Conservation (phyloP, 2,113 vertebrate genomes). For the Alethe castanea region DNA sequence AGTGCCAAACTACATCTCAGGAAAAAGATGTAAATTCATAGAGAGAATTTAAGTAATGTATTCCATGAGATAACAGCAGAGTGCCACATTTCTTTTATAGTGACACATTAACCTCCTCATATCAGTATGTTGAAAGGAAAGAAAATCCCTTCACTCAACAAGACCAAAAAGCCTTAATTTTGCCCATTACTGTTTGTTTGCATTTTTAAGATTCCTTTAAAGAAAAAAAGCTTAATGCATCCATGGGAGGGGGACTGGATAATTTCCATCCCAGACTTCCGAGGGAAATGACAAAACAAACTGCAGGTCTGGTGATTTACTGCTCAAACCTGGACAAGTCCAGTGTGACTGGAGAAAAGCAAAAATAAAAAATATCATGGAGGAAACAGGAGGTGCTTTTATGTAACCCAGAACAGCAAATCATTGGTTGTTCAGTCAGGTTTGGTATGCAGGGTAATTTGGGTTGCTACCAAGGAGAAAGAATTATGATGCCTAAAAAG, state of each 20-base stretch:
- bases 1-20: conserved; percentile 48
- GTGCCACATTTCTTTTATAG: conserved; percentile 54
- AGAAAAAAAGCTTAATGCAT: conserved; percentile 8
- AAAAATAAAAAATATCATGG: background rate
- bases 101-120: conserved; percentile 54
- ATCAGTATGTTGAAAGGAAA: conserved; percentile 25
- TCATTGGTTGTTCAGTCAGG: background rate
- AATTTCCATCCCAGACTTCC: conserved; percentile 12
- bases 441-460: background rate
- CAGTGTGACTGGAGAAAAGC: background rate
- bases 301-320: background rate
- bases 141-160: conserved; percentile 1
- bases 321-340: background rate
- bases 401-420: background rate
- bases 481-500: background rate
- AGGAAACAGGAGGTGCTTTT: background rate
- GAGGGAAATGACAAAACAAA: background rate
- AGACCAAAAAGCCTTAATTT: conserved; percentile 16
- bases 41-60: conserved; percentile 56
- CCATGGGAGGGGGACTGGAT: background rate
- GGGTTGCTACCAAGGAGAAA: background rate
- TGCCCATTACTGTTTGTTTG: conserved; percentile 21
- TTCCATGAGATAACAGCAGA: conserved; percentile 54
- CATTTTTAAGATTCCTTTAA: conserved; percentile 13
- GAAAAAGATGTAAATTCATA: conserved; percentile 49